phyloP scores from a whole-genome alignment of 2,888 invertebrate genomes.

The Coelinius sp. region DNA sequence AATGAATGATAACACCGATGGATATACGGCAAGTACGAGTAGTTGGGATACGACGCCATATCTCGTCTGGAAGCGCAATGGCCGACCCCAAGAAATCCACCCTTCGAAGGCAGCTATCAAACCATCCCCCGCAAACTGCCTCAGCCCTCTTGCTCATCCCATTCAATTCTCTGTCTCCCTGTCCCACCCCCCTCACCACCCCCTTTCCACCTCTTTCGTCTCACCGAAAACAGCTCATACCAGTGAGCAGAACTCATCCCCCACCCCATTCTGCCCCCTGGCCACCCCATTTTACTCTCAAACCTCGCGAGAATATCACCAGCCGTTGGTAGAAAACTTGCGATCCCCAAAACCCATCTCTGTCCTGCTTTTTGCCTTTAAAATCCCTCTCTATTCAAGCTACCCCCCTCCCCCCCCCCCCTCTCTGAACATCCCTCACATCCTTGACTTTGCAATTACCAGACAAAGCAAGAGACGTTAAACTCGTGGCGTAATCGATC shows the following conservation, averaged over 20 bases:
- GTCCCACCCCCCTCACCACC: slow-evolving; percentile 51
- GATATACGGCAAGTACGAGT: slow-evolving; percentile 19
- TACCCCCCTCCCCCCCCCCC: slow-evolving; percentile 42
- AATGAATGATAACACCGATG: slow-evolving; percentile 18
- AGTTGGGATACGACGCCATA: slow-evolving; percentile 60
- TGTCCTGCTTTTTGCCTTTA: slow-evolving; percentile 37
- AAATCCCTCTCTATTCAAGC: slow-evolving; percentile 9
- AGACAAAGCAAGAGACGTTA: slow-evolving; percentile 48
- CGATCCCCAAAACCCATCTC: slow-evolving; percentile 44
- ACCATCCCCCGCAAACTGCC: slow-evolving; percentile 44
- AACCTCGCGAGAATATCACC: slow-evolving; percentile 63
- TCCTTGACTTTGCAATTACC: slow-evolving; percentile 50
- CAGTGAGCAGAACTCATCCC: slow-evolving; percentile 44
- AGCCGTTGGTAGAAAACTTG: slow-evolving; percentile 56
- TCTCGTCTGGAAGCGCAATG: slow-evolving; percentile 63
- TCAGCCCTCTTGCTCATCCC: slow-evolving; percentile 10
- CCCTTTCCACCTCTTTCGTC: slow-evolving; percentile 32
- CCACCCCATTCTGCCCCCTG: background rate
- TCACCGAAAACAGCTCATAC: slow-evolving; percentile 51
- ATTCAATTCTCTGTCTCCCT: slow-evolving; percentile 48
- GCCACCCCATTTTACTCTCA: slow-evolving; percentile 25
- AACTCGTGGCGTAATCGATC: slow-evolving; percentile 46
- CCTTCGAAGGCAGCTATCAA: slow-evolving; percentile 62
- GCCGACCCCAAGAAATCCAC: slow-evolving; percentile 66
- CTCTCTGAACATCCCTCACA: slow-evolving; percentile 44